A percentile compares a stretch with the other conserved stretches of the same genome.
These are phyloP conservation scores for Trichogramma dendrolimi DNA, from an alignment of 2,888 invertebrate species.

Conservation along the genomic window DNA sequence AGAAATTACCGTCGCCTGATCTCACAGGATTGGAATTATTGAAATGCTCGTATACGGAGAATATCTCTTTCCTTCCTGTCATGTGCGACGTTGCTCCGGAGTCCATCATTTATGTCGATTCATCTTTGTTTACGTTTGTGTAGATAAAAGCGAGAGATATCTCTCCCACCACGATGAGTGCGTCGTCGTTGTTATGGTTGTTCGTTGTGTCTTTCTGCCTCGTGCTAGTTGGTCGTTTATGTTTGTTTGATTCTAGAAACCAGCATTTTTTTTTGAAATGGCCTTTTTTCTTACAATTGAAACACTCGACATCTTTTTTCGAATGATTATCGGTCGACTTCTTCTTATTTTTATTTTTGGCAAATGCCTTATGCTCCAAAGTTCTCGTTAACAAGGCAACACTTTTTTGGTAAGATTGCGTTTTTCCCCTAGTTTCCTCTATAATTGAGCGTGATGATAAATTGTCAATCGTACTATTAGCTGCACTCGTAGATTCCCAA, in stretches of 20 bases:
- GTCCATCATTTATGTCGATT: conserved; percentile 3
- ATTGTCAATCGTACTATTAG: background rate
- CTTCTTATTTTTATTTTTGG: background rate
- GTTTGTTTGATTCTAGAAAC: conserved; percentile 5
- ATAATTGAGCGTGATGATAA: conserved; percentile 20
- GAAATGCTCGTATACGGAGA: background rate
- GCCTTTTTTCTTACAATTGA: conserved; percentile 4
- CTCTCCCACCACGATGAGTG: background rate
- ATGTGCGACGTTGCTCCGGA: conserved; percentile 15
- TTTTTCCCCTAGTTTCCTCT: conserved; percentile 20
- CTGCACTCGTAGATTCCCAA: conserved; percentile 27
- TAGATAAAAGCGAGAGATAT: background rate
- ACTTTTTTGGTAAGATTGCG: background rate
- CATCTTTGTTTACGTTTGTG: background rate
- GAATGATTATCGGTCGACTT: background rate
- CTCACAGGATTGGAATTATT: background rate
- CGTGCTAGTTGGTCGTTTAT: background rate
- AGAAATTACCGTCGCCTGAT: conserved; percentile 2
- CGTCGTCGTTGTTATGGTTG: background rate
- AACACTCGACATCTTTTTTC: background rate
- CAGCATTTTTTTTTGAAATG: conserved; percentile 2
- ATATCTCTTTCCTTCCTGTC: background rate
- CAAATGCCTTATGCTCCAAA: background rate
- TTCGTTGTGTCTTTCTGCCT: background rate
- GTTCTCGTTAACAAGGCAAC: background rate